Percentiles rank a stretch among this genome's conserved stretches.
Evolutionary conservation across 2,797 vertebrate species (phyloP).

Genomic region (Parauchenoglanis ngamensis): DNA sequence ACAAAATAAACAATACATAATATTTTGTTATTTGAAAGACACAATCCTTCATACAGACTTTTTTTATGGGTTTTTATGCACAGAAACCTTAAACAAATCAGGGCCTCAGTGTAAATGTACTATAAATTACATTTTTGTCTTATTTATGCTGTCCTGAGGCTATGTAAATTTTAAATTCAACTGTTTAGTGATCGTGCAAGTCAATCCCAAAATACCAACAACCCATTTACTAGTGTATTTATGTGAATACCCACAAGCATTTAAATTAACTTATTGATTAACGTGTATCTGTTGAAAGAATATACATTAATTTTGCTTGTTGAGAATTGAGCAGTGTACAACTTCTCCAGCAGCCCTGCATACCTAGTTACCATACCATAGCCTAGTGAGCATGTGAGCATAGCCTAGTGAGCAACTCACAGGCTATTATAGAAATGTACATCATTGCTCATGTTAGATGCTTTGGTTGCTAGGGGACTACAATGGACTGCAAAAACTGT

Average conservation of each 20-base stretch:
- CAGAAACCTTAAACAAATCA: not conserved
- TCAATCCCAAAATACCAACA: not conserved
- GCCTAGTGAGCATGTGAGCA: too few species aligned
- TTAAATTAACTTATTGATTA: conserved; percentile 5
- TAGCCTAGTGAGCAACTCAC: not conserved
- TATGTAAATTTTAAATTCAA: not conserved
- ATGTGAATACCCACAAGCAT: not conserved
- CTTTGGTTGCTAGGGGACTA: not conserved
- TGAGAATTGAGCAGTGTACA: not conserved
- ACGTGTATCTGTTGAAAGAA: not conserved
- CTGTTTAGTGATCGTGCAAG: not conserved
- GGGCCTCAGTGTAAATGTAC: not conserved
- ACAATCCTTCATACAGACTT: not conserved
- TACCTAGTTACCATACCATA: not conserved
- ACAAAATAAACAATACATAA: not conserved
- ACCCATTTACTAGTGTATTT: not conserved
- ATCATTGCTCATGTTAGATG: not conserved
- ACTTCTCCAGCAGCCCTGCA: not conserved
- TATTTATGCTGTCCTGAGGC: not conserved
- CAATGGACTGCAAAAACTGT: not conserved
- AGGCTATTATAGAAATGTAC: not conserved
- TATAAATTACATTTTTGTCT: not conserved
- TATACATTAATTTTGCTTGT: not conserved
- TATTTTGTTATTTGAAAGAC: not conserved
- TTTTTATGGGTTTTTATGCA: not conserved